These are phyloP conservation scores for Galaxea fascicularis DNA, from an alignment of 92 coral and sea anemone genomes.

Conservation along the genomic window DNA sequence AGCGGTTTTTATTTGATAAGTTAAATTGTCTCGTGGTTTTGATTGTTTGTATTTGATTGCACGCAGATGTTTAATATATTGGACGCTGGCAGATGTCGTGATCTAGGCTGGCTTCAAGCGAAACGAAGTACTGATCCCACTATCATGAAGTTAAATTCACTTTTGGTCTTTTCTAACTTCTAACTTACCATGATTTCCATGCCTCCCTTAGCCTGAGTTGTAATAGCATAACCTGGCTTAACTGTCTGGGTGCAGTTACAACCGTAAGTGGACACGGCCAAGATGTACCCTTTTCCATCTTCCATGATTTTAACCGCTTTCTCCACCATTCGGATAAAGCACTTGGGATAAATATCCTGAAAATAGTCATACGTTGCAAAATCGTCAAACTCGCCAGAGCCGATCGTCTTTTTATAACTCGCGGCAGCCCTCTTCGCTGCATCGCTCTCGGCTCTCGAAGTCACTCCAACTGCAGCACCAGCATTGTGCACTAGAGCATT, in stretches of 20 bases:
- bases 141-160: too few relatives aligned
- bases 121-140: too few relatives aligned
- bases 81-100: too few relatives aligned
- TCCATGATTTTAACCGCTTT: conserved; percentile 83
- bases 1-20: too few relatives aligned
- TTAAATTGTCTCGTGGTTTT: too few relatives aligned
- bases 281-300: conserved; percentile 72
- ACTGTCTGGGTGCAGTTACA: conserved; percentile 79
- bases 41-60: too few relatives aligned
- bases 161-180: too few relatives aligned
- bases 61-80: too few relatives aligned
- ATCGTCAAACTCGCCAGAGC: conserved; percentile 68
- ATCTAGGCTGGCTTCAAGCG: too few relatives aligned
- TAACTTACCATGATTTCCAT: conserved; percentile 81
- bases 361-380: conserved; percentile 82
- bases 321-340: conserved; percentile 84
- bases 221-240: conserved; percentile 85
- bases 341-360: conserved; percentile 83
- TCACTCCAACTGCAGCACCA: conserved; percentile 77
- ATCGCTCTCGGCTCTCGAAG: conserved; percentile 71
- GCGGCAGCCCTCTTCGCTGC: conserved; percentile 76
- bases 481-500: conserved; percentile 83
- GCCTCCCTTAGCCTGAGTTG: conserved; percentile 91
- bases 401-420: conserved; percentile 74
- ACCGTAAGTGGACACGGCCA: conserved; percentile 85